Conservation (phyloP, 2,888 invertebrate genomes). For the Leptopilina myrica region DNA sequence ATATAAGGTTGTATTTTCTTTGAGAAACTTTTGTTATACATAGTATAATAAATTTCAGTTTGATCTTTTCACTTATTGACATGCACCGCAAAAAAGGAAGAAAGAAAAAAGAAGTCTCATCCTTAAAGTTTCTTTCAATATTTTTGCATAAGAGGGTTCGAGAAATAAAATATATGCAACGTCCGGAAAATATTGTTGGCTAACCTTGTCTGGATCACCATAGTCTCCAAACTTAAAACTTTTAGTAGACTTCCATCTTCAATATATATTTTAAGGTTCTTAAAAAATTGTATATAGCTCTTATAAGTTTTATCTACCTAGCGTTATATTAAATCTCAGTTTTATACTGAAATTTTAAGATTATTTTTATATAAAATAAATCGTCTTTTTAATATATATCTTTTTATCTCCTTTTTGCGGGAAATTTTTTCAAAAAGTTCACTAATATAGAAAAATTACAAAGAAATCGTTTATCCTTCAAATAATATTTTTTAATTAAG, state of each 20-base stretch:
- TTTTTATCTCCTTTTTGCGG: neutral
- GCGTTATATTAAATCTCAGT: neutral
- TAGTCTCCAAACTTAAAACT: conserved; percentile 10
- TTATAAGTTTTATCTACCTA: conserved; percentile 15
- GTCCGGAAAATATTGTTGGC: conserved; percentile 30
- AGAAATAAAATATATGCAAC: conserved; percentile 8
- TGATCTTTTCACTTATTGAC: neutral
- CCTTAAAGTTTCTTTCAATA: conserved; percentile 11
- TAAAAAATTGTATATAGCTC: neutral
- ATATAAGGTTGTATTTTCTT: too few relatives aligned
- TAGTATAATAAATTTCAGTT: neutral
- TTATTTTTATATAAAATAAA: neutral
- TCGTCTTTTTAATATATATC: neutral
- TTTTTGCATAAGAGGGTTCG: conserved; percentile 35
- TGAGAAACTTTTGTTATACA: neutral
- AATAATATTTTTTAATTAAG: too few relatives aligned
- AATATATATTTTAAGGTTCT: conserved; percentile 20
- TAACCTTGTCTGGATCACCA: conserved; percentile 8
- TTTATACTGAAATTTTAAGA: neutral
- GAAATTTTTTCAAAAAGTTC: neutral
- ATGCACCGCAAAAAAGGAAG: neutral
- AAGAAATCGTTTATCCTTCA: too few relatives aligned
- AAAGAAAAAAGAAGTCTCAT: neutral
- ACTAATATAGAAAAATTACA: too few relatives aligned
- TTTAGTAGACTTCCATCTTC: neutral